Percentiles rank a stretch among this genome's conserved stretches.
These are phyloP conservation scores for Halictus quadricinctus DNA, from an alignment of 2,888 invertebrate genomes.

Conservation along the genomic window DNA sequence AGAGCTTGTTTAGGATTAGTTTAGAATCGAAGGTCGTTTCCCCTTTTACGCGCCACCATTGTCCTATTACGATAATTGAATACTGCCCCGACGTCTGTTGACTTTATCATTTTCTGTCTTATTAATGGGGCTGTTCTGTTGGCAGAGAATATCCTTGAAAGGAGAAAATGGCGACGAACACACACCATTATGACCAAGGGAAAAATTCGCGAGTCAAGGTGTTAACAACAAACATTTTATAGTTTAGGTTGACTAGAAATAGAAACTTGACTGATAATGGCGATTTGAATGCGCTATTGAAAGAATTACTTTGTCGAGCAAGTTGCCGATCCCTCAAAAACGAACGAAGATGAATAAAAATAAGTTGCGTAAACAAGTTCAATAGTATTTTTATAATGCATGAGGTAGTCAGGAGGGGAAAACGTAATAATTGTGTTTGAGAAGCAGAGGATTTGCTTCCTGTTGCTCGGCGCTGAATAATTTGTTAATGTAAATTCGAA, in stretches of 20 bases:
- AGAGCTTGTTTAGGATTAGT: background rate
- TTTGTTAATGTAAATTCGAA: background rate
- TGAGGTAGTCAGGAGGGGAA: background rate
- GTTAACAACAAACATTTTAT: background rate
- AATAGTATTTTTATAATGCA: background rate
- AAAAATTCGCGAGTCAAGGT: background rate
- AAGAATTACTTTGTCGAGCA: background rate
- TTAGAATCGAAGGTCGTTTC: background rate
- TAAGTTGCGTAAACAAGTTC: background rate
- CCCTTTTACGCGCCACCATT: background rate
- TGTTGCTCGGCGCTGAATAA: too few relatives aligned
- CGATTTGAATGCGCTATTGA: background rate
- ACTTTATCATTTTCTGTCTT: background rate
- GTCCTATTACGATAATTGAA: background rate
- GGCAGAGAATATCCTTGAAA: background rate
- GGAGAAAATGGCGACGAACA: background rate
- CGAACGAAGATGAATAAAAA: background rate
- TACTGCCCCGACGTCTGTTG: background rate
- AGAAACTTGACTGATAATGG: background rate
- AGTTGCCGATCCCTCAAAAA: background rate
- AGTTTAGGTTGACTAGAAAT: too few relatives aligned
- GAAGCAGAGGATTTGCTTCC: too few relatives aligned
- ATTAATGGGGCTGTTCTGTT: background rate
- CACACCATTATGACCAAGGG: background rate
- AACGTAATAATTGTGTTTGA: background rate